Evolutionary conservation across 2,113 vertebrate genomes (phyloP).

Genomic region (Sander vitreus): DNA sequence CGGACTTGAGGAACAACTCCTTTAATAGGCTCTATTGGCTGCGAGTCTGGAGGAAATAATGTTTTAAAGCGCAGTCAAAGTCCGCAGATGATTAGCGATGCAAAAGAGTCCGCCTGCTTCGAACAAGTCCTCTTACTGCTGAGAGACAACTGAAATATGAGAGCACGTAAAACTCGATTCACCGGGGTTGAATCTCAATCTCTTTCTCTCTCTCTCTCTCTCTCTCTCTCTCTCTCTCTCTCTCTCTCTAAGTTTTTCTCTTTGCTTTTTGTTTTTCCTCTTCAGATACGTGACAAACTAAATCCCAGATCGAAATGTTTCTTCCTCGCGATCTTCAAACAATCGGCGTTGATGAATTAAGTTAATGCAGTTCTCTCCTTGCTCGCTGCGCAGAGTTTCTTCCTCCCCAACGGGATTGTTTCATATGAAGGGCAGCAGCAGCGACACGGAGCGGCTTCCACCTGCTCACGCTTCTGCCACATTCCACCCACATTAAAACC

Average conservation of each 20-base stretch:
- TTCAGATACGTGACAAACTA: not conserved
- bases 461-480: constrained; percentile 67
- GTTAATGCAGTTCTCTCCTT: constrained; percentile 51
- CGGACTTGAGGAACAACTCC: constrained; percentile 73
- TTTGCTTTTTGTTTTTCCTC: constrained; percentile 12
- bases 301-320: constrained; percentile 11
- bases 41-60: constrained; percentile 1
- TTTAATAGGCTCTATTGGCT: constrained; percentile 6
- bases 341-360: constrained; percentile 50
- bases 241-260: constrained; percentile 51
- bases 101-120: constrained; percentile 52
- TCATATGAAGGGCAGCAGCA: constrained; percentile 65
- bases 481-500: constrained; percentile 71
- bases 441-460: constrained; percentile 80
- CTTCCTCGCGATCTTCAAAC: constrained; percentile 5
- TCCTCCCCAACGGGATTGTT: constrained; percentile 59
- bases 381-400: constrained; percentile 48
- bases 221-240: not conserved
- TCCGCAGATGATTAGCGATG: constrained; percentile 70
- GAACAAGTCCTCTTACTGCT: constrained; percentile 55
- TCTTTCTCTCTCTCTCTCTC: not conserved
- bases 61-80: constrained; percentile 56
- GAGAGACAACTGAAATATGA: constrained; percentile 70
- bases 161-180: constrained; percentile 71
- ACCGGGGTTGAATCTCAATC: constrained; percentile 60